Base-by-base conservation (phyloP, 1,140 invertebrate genomes). In the Saccostrea cuccullata region DNA sequence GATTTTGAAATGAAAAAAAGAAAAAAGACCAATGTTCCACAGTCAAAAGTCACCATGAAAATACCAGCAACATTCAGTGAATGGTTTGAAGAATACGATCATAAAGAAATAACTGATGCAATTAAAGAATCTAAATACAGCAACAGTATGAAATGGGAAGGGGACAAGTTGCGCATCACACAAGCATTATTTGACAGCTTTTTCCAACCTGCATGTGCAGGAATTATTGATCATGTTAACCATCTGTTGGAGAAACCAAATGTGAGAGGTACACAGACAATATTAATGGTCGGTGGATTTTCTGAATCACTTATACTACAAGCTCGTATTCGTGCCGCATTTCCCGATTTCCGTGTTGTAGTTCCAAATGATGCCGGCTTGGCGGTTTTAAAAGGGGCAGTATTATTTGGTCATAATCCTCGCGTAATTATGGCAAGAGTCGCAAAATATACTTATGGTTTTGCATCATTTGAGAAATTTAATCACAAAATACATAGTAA, bases 1-100 rank as follows among this genome's bases (percentile, higher is more conserved):
- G 90, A 89, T 55, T 91, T 91, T 73, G 90, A 91, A 84, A 77
- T 86, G 40, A 91, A 91, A 55, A 90, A 91, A n/a, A 77, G 90
- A 5, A 58, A 55, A 8, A 84, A 86, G 55, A 82, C 55, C 40
- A 56, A 73, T 30, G 86, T 86, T 56, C n/a, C 58, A n/a, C 84
- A 87, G 9, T 40, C 40, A 8, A 86, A 84, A 55, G 85, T 84
- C 40, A 90, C 88, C 1, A 30, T 90, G 11, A 82, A 67, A n/a
- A 70, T 90, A n/a, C 90, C 90, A 56, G 26, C 70, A 17, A n/a
- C 36, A 2, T 47, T 90, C 4, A 60, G 17, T 11, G 89, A 86
- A 17, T 73, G 30, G 36, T 86, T 67, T 40, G 58, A 86, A 36
- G 67, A 88, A 2, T 23, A 58, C 0, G 64, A 77, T 17, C 56